These are phyloP conservation scores for Nemotelus pantherinus DNA, from an alignment of 2,888 invertebrate genomes.

Conservation along the genomic window DNA sequence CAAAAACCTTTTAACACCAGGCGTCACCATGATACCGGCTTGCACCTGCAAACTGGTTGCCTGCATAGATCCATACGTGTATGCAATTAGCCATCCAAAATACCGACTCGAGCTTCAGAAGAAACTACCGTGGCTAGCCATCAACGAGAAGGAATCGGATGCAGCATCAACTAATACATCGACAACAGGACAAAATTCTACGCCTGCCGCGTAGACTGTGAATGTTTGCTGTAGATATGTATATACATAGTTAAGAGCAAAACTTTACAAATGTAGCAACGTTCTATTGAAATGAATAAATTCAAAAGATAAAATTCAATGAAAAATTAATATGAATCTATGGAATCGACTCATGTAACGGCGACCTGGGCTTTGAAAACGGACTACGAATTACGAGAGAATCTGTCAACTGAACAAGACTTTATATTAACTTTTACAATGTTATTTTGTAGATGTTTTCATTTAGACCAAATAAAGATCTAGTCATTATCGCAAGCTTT, in stretches of 20 bases:
- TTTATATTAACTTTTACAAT: background rate
- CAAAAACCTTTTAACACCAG: slow-evolving; percentile 75
- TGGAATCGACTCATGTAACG: background rate
- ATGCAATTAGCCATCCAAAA: slow-evolving; percentile 90
- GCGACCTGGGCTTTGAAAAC: slow-evolving; percentile 14
- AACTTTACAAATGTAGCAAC: background rate
- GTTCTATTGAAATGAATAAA: background rate
- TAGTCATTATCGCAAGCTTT: slow-evolving; percentile 39
- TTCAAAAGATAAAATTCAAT: background rate
- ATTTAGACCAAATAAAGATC: slow-evolving; percentile 19
- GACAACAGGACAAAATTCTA: slow-evolving; percentile 48
- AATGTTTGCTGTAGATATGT: background rate
- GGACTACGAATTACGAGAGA: background rate
- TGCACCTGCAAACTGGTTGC: slow-evolving; percentile 88
- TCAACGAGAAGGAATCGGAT: slow-evolving; percentile 71
- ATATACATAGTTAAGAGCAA: background rate
- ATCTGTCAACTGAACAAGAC: slow-evolving; percentile 9
- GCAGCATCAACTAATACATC: slow-evolving; percentile 68
- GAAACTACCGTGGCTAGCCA: slow-evolving; percentile 78
- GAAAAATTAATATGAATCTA: background rate
- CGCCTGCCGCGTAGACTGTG: slow-evolving; percentile 15
- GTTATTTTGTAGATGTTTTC: slow-evolving; percentile 33
- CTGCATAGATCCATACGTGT: slow-evolving; percentile 91
- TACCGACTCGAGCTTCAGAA: slow-evolving; percentile 84
- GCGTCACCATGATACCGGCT: slow-evolving; percentile 86